These are phyloP conservation scores for Timandra comae DNA, from an alignment of 2,888 invertebrate genomes.

Conservation along the genomic window DNA sequence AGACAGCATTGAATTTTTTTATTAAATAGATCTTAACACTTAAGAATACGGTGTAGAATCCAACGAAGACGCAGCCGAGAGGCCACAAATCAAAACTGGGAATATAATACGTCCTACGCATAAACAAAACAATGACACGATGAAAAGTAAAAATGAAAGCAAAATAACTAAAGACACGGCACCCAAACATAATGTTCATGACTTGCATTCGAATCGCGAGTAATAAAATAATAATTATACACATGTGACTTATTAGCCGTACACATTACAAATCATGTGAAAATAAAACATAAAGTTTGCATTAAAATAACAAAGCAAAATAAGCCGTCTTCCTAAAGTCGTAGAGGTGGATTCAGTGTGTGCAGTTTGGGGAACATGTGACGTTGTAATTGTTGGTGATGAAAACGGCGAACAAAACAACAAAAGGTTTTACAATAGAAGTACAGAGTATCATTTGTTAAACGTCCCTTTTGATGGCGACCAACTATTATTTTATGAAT, in stretches of 20 bases:
- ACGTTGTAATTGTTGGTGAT: slow-evolving; percentile 30
- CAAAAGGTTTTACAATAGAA: slow-evolving; percentile 72
- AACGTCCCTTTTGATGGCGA: slow-evolving; percentile 72
- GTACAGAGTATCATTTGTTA: slow-evolving; percentile 73
- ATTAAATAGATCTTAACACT: slow-evolving; percentile 23
- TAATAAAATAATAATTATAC: slow-evolving; percentile 76
- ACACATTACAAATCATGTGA: slow-evolving; percentile 52
- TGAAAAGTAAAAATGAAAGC: slow-evolving; percentile 43
- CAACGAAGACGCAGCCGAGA: slow-evolving; percentile 28
- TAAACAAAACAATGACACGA: slow-evolving; percentile 49
- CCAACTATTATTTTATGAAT: slow-evolving; percentile 72
- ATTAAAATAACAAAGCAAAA: slow-evolving; percentile 10
- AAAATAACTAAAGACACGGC: slow-evolving; percentile 40
- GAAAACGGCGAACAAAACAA: slow-evolving; percentile 57
- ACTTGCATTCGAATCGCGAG: slow-evolving; percentile 60
- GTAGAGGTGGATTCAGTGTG: slow-evolving; percentile 22
- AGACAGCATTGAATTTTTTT: slow-evolving; percentile 10
- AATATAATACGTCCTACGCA: slow-evolving; percentile 51
- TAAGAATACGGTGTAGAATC: slow-evolving; percentile 34
- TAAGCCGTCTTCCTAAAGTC: slow-evolving; percentile 5
- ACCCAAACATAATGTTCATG: slow-evolving; percentile 58
- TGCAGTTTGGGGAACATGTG: slow-evolving; percentile 24
- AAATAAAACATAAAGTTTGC: slow-evolving; percentile 36
- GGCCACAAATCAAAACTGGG: slow-evolving; percentile 41
- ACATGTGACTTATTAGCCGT: slow-evolving; percentile 72